These are phyloP conservation scores for Marisa cornuarietis DNA, from an alignment of 1,140 invertebrate species.

Conservation along the genomic window DNA sequence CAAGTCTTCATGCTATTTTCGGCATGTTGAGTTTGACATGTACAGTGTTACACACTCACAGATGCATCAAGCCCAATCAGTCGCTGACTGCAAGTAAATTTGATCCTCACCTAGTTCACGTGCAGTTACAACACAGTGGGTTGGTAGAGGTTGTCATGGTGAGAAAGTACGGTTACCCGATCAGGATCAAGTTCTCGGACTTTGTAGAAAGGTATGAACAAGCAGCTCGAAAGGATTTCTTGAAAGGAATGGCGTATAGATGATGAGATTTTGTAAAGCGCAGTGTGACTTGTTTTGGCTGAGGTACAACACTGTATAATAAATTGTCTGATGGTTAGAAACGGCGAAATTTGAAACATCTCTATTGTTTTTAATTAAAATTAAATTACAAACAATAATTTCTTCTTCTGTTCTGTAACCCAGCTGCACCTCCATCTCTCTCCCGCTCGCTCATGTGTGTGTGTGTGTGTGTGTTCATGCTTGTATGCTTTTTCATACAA, in stretches of 20 bases:
- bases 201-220: slow-evolving; percentile 41
- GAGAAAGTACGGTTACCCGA: slow-evolving; percentile 47
- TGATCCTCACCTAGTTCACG: slow-evolving; percentile 75
- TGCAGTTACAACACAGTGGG: slow-evolving; percentile 72
- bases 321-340: background rate
- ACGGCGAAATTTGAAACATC: background rate
- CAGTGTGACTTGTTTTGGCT: background rate
- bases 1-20: no score
- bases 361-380: background rate
- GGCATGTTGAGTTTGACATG: no score
- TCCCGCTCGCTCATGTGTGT: no score
- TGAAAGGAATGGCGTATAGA: no score
- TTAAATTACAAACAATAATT: background rate
- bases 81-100: slow-evolving; percentile 73
- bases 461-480: no score
- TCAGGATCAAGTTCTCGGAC: slow-evolving; percentile 40
- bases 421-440: no score
- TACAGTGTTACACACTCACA: background rate
- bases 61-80: slow-evolving; percentile 83
- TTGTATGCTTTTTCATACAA: no score
- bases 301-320: no score
- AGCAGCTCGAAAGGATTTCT: background rate
- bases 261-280: background rate
- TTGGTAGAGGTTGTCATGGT: slow-evolving; percentile 45
- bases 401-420: no score